A percentile compares a stretch with the other conserved stretches of the same genome.
phyloP scores from a whole-genome alignment of 2,888 invertebrate genomes.

The Saturnia pavonia region DNA sequence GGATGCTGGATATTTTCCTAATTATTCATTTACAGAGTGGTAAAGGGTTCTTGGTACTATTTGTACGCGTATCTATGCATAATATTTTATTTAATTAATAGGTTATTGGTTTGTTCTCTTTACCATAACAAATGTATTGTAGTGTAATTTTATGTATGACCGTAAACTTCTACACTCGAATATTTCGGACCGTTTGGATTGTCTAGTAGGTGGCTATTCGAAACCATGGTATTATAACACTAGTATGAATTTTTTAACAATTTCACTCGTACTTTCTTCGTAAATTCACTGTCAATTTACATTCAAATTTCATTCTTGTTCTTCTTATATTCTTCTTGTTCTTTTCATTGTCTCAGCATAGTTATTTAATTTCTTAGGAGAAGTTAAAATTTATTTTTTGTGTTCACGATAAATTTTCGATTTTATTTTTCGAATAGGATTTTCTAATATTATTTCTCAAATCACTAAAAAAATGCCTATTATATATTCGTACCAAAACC shows the following conservation, averaged over 20 bases:
- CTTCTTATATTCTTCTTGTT: neutral
- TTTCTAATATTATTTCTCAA: neutral
- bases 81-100: neutral
- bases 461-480: neutral
- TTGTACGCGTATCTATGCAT: conserved; percentile 26
- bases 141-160: too few species aligned
- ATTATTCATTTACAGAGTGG: conserved; percentile 40
- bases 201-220: too few species aligned
- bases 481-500: too few species aligned
- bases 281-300: neutral
- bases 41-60: conserved; percentile 34
- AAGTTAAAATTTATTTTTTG: neutral
- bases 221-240: too few species aligned
- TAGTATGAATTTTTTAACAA: too few species aligned
- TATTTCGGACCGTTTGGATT: too few species aligned
- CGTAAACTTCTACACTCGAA: too few species aligned
- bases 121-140: too few species aligned
- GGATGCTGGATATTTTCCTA: conserved; percentile 40
- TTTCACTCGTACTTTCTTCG: too few species aligned
- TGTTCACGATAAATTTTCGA: neutral
- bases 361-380: neutral
- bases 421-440: neutral
- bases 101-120: neutral
- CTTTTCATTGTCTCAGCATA: neutral
- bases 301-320: neutral